phyloP scores from a whole-genome alignment of 2,113 vertebrate genomes.

The Genyomyrus donnyi region DNA sequence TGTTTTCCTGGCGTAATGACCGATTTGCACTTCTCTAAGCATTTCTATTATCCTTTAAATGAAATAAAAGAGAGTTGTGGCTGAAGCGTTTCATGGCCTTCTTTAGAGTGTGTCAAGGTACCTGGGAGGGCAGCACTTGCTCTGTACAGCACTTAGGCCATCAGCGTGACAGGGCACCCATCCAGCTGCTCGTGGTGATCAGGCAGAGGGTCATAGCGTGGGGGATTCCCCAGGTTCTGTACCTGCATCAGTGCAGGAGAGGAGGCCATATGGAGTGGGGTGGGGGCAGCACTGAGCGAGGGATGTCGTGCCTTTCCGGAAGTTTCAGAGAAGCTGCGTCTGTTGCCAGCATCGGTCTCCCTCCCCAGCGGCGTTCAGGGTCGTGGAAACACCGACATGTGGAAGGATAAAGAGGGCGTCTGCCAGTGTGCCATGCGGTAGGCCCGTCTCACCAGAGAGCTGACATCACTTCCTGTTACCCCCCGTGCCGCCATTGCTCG shows the following conservation, averaged over 20 bases:
- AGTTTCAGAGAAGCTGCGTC: background rate
- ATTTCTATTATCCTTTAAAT: slow-evolving; percentile 64
- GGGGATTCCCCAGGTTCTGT: background rate
- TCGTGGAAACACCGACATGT: background rate
- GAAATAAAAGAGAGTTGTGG: slow-evolving; percentile 35
- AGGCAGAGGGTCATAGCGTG: background rate
- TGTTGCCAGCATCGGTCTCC: background rate
- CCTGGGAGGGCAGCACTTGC: background rate
- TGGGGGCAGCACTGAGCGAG: background rate
- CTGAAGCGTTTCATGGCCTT: slow-evolving; percentile 37
- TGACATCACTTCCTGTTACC: background rate
- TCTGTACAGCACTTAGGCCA: background rate
- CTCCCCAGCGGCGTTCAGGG: background rate
- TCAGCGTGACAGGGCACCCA: background rate
- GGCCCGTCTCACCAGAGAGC: background rate
- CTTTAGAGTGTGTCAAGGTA: slow-evolving; percentile 42
- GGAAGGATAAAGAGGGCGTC: background rate
- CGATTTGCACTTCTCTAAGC: slow-evolving; percentile 73
- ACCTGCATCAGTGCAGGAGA: background rate
- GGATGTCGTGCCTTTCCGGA: background rate
- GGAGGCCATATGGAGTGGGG: background rate
- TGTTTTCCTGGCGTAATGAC: slow-evolving; percentile 45
- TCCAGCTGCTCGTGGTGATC: background rate
- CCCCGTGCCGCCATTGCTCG: background rate
- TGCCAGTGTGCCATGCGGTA: background rate